Evolutionary conservation across 2,113 vertebrate species (phyloP), one percentile per base, ranked within the genome.

Genomic region (Macaca nemestrina): DNA sequence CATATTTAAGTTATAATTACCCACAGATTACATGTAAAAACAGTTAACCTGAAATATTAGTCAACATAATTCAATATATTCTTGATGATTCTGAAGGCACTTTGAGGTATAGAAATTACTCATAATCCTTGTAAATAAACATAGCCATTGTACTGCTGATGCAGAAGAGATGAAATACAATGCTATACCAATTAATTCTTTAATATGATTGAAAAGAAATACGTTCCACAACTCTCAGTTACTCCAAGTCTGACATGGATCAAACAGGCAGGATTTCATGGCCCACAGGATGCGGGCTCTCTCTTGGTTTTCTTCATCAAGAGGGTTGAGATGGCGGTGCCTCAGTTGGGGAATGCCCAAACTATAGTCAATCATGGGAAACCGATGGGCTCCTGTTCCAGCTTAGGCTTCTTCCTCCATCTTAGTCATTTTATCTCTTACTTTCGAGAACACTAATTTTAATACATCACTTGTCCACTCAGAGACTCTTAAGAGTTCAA

Each of bases 381-480:
- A 80, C 30, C 12, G 7, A 78, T 14, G 40, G 76, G 18, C 1
- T 90, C 43, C 5, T 59, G 81, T 83, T 40, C 64, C 27, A 88
- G 35, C 17, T 6, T 14, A 73, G 45, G 17, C 16, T 50, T 12
- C 35, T 20, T 76, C 27, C 32, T 85, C 18, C 13, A 48, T 18
- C 30, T 52, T 38, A 50, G 9, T 88, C 57, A 76, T 67, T 73
- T 25, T 17, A 68, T 27, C 43, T 73, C 35, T 93, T 6, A 50
- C 55, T 88, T 96, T 91, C 11, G 18, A 61, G 64, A 97, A 94
- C 25, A 93, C 6, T 90, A 84, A 86, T 23, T 45, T 89, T 57
- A 76, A 88, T 22, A 64, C 25, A 86, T 35, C 61, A 81, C 35
- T 38, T 4, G 3, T 73, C n/a, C 30, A 64, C 30, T 82, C 22